phyloP scores from a whole-genome alignment of 2,888 invertebrate genomes.

The Sericinus montela region DNA sequence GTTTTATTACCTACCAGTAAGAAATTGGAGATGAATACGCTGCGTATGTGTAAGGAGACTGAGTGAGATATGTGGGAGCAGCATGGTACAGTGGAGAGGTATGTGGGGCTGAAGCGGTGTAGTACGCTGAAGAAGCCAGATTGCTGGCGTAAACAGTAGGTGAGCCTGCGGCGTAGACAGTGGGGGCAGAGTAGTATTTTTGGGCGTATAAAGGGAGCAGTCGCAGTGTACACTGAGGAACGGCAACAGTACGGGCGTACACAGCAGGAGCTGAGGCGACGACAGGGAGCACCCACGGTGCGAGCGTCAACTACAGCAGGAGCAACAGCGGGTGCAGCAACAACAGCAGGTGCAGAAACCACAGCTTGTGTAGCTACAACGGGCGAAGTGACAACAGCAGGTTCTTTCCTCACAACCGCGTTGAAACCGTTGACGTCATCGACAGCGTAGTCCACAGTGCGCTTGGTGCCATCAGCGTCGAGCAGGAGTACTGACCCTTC shows the following conservation, averaged over 20 bases:
- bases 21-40: conserved; percentile 24
- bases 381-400: conserved; percentile 53
- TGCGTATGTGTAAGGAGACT: conserved; percentile 23
- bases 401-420: conserved; percentile 59
- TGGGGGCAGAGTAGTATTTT: conserved; percentile 18
- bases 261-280: conserved; percentile 32
- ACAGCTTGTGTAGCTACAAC: conserved; percentile 48
- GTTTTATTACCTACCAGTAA: conserved; percentile 7
- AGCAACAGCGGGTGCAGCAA: conserved; percentile 32
- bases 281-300: conserved; percentile 42
- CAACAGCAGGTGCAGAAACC: conserved; percentile 40
- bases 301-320: conserved; percentile 47
- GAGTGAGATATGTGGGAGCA: conserved; percentile 23
- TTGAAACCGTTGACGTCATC: conserved; percentile 60
- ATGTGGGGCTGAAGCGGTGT: conserved; percentile 23
- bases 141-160: conserved; percentile 26
- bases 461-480: conserved; percentile 58
- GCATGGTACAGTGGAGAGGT: conserved; percentile 26
- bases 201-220: conserved; percentile 13
- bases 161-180: conserved; percentile 29
- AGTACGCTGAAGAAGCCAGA: conserved; percentile 25
- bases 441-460: conserved; percentile 61
- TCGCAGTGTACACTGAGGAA: conserved; percentile 22
- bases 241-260: conserved; percentile 29
- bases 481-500: conserved; percentile 42